phyloP scores from a whole-genome alignment of 2,888 invertebrate species.

The Pegoplata infirma region DNA sequence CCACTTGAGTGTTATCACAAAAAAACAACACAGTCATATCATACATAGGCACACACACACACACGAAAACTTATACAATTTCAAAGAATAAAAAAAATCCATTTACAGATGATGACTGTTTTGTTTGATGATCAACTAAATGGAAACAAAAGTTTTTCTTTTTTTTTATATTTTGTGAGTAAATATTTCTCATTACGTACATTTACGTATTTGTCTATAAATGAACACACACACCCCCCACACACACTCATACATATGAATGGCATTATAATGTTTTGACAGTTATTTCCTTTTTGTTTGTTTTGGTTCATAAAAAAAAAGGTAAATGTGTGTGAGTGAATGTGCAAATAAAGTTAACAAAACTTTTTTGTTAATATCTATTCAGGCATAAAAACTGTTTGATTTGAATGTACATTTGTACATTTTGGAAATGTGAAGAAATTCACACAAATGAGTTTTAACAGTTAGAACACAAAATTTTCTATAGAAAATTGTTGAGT shows the following conservation, averaged over 20 bases:
- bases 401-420: neutral
- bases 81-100: neutral
- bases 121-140: constrained; percentile 33
- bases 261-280: neutral
- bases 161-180: neutral
- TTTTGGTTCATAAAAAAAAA: neutral
- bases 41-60: neutral
- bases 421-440: neutral
- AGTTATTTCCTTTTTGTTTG: neutral
- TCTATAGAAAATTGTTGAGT: no score
- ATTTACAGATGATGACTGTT: constrained; percentile 12
- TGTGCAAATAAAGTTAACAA: neutral
- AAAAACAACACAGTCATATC: constrained; percentile 3
- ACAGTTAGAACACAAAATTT: no score
- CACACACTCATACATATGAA: neutral
- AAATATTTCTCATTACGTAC: neutral
- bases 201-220: neutral
- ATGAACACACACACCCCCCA: neutral
- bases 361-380: neutral
- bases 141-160: constrained; percentile 14
- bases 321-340: neutral
- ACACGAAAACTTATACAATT: neutral
- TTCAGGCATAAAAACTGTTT: neutral
- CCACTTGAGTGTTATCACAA: constrained; percentile 38
- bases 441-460: no score